Percentiles rank a stretch among this genome's conserved stretches.
Conservation (phyloP, 2,797 vertebrate species). For the Cygnus olor region DNA sequence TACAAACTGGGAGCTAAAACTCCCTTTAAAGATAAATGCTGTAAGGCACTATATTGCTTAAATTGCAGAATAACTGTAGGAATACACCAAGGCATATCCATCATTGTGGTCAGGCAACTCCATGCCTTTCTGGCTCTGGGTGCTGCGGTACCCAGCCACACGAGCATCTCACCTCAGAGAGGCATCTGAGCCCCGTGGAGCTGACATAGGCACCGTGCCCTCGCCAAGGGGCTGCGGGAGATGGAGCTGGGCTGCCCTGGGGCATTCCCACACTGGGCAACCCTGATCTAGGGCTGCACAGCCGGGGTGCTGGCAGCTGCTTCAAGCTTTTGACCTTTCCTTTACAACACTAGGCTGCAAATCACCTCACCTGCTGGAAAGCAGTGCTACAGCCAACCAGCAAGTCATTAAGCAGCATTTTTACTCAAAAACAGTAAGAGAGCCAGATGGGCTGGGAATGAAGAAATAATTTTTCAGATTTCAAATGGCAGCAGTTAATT, state of each 20-base stretch:
- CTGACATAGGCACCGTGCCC: rapidly evolving
- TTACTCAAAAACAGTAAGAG: neutral
- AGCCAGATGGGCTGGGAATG: neutral
- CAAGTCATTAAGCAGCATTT: neutral
- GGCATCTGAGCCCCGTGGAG: neutral
- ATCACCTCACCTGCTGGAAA: neutral
- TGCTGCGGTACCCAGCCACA: neutral
- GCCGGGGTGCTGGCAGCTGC: rapidly evolving
- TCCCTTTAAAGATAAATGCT: constrained; percentile 25
- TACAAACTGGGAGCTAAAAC: neutral
- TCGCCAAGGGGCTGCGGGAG: neutral
- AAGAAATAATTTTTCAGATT: constrained; percentile 29
- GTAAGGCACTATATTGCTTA: neutral
- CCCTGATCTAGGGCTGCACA: neutral
- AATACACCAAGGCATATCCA: neutral
- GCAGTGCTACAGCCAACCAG: neutral
- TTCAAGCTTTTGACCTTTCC: neutral
- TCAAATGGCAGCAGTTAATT: constrained; percentile 39
- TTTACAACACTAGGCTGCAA: neutral
- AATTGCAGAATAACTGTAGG: neutral
- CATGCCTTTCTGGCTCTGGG: neutral
- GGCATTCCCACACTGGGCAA: neutral
- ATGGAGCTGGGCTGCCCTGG: neutral
- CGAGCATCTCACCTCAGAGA: neutral
- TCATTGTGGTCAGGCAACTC: neutral